These are phyloP conservation scores for Helarctos malayanus DNA, from an alignment of 2,797 vertebrate genomes.

Conservation along the genomic window DNA sequence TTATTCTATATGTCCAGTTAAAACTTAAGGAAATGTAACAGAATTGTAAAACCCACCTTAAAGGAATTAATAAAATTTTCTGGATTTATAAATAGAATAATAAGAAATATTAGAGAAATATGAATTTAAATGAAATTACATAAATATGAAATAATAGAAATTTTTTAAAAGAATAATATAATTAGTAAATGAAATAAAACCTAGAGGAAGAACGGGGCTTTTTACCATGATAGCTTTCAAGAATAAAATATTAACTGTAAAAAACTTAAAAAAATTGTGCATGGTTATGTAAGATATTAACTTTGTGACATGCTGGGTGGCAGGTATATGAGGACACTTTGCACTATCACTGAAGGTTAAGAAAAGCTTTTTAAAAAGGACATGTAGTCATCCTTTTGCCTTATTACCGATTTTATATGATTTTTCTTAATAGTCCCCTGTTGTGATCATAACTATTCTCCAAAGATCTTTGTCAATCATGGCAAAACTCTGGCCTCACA, in stretches of 20 bases:
- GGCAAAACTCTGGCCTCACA: background rate
- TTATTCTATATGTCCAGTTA: background rate
- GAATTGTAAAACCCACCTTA: conserved; percentile 3
- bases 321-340: background rate
- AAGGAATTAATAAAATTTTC: background rate
- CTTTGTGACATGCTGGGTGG: background rate
- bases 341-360: background rate
- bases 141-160: background rate
- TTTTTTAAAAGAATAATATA: background rate
- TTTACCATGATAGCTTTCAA: background rate
- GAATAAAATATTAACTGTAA: background rate
- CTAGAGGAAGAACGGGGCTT: background rate
- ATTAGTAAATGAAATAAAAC: background rate
- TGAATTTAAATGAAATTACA: background rate
- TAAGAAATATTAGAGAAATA: background rate
- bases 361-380: background rate
- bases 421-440: background rate
- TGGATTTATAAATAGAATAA: conserved; percentile 27
- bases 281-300: background rate
- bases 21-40: background rate
- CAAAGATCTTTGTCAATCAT: background rate
- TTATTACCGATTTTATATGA: background rate
- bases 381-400: background rate
- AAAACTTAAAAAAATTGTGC: background rate
- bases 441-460: background rate